phyloP scores from a whole-genome alignment of 1,140 invertebrate species.

The Polypedilum vanderplanki region DNA sequence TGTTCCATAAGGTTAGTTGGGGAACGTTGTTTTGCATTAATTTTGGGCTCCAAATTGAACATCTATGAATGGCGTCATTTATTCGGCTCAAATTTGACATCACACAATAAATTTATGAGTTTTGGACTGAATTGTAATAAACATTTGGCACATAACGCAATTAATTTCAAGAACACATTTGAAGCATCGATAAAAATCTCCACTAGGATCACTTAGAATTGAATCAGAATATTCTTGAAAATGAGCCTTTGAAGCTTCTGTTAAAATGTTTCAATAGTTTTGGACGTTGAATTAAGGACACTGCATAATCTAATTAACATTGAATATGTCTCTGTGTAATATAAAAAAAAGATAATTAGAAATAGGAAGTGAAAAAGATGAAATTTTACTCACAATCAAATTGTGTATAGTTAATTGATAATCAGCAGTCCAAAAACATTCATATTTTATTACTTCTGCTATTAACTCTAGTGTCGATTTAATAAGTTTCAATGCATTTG shows the following conservation, averaged over 20 bases:
- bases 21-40: constrained; percentile 45
- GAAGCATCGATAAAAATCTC: constrained; percentile 38
- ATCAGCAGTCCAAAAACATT: constrained; percentile 49
- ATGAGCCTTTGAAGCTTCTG: constrained; percentile 32
- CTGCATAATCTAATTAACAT: constrained; percentile 37
- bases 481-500: constrained; percentile 49
- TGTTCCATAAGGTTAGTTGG: constrained; percentile 50
- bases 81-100: constrained; percentile 43
- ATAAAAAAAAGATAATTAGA: background rate
- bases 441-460: constrained; percentile 48
- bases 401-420: constrained; percentile 48
- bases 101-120: constrained; percentile 47
- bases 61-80: constrained; percentile 48
- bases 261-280: constrained; percentile 39
- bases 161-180: constrained; percentile 41
- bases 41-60: constrained; percentile 52
- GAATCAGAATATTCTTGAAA: background rate
- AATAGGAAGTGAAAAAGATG: constrained; percentile 7
- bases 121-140: constrained; percentile 50
- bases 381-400: constrained; percentile 47
- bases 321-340: constrained; percentile 37
- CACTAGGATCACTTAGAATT: constrained; percentile 30
- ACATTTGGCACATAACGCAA: constrained; percentile 46
- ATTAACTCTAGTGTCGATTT: constrained; percentile 47
- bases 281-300: constrained; percentile 41